Percentiles rank a stretch among this genome's conserved stretches.
Evolutionary conservation across 2,888 invertebrate species (phyloP).

Genomic region (Fragum fragum): DNA sequence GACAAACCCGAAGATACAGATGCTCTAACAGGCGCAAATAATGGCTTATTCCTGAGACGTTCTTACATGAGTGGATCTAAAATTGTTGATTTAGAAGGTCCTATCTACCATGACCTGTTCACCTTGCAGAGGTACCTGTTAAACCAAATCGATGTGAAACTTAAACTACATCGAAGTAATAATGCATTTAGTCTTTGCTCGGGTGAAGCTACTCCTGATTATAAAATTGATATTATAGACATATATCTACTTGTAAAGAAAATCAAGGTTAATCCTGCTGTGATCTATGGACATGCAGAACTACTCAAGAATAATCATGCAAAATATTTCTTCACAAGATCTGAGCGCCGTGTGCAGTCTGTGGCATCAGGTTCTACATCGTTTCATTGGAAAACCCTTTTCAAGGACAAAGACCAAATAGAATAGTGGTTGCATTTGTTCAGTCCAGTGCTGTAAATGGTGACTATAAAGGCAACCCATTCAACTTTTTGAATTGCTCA

Average conservation of each 20-base stretch:
- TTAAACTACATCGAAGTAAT: conserved; percentile 40
- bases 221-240: conserved; percentile 33
- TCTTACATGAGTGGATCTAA: conserved; percentile 24
- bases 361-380: conserved; percentile 28
- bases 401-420: conserved; percentile 45
- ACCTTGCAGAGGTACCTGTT: conserved; percentile 40
- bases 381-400: conserved; percentile 43
- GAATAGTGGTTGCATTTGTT: conserved; percentile 52
- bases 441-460: conserved; percentile 34
- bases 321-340: conserved; percentile 36
- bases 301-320: conserved; percentile 32
- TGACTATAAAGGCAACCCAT: conserved; percentile 27
- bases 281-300: too few relatives aligned
- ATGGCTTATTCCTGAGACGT: conserved; percentile 17
- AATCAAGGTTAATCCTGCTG: too few relatives aligned
- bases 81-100: conserved; percentile 42
- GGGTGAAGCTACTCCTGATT: conserved; percentile 11
- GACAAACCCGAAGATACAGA: conserved; percentile 18
- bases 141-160: conserved; percentile 48
- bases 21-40: conserved; percentile 11
- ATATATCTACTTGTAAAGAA: conserved; percentile 12
- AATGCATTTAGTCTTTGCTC: conserved; percentile 47
- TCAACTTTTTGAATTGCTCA: conserved; percentile 33
- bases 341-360: conserved; percentile 27
- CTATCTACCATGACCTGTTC: conserved; percentile 48